Evolutionary conservation across 1,140 invertebrate genomes (phyloP).

Genomic region (Euglossa dilemma): DNA sequence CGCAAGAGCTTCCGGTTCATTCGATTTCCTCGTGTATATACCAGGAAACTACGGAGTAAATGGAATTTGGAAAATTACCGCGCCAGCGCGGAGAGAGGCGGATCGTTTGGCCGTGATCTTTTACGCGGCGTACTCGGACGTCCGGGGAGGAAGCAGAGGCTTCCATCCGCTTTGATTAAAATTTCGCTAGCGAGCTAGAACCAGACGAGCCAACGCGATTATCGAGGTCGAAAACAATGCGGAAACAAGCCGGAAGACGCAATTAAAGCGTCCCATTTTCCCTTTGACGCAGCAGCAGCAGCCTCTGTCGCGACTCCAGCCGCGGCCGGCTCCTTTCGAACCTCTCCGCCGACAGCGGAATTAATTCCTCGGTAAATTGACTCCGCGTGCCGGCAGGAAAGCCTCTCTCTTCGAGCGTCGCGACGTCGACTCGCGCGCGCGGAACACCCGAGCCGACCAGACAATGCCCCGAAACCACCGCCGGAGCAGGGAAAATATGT

Average conservation of each 20-base stretch:
- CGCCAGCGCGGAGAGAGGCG: no score
- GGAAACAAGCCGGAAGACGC: constrained; percentile 18
- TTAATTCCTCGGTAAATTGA: constrained; percentile 30
- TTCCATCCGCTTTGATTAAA: background rate
- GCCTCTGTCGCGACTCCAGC: constrained; percentile 6
- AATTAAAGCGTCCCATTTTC: constrained; percentile 16
- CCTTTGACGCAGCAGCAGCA: constrained; percentile 3
- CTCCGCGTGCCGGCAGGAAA: background rate
- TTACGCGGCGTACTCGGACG: background rate
- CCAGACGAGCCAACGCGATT: background rate
- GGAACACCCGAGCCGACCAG: background rate
- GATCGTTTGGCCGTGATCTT: no score
- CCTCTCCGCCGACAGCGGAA: background rate
- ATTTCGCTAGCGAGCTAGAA: background rate
- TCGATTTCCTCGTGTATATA: constrained; percentile 32
- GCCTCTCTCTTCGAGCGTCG: constrained; percentile 10
- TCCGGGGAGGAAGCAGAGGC: background rate
- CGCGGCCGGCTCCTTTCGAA: background rate
- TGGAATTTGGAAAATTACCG: no score
- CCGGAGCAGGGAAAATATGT: background rate
- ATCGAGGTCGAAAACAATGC: background rate
- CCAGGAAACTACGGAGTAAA: no score
- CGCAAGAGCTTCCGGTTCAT: constrained; percentile 16
- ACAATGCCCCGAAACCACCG: constrained; percentile 2
- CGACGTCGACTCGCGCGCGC: background rate